Conservation (phyloP, 2,888 invertebrate genomes). For the Reticulitermes lucifugus region DNA sequence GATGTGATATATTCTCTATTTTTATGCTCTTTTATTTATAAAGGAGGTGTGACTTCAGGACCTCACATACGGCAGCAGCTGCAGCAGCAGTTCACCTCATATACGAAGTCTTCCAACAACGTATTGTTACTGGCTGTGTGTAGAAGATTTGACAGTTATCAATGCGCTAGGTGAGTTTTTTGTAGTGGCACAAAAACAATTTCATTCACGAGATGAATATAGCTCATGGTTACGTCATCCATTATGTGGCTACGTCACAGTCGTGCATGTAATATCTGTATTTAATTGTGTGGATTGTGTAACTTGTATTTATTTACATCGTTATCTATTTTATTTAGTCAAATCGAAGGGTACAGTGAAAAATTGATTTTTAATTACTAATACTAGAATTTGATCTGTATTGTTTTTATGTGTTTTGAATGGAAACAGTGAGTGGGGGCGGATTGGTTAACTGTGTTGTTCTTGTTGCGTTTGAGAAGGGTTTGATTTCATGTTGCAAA, state of each 20-base stretch:
- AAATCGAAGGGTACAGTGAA: not conserved
- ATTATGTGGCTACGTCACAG: not conserved
- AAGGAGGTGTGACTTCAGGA: not conserved
- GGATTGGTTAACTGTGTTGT: not conserved
- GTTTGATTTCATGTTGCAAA: not conserved
- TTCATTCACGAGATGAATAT: not conserved
- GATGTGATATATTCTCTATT: constrained; percentile 8
- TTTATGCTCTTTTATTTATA: constrained; percentile 10
- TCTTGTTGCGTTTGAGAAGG: not conserved
- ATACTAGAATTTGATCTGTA: not conserved
- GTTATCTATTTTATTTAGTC: not conserved
- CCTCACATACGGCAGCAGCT: not conserved
- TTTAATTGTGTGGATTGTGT: too few species aligned
- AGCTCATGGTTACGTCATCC: not conserved
- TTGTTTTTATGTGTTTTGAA: not conserved
- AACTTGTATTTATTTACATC: too few species aligned
- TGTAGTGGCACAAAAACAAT: not conserved
- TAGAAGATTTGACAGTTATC: not conserved
- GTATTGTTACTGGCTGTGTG: not conserved
- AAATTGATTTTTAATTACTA: not conserved
- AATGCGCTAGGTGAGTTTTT: not conserved
- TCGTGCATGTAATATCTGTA: too few species aligned
- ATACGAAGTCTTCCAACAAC: not conserved
- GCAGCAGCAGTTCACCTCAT: not conserved
- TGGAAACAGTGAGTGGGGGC: not conserved